A percentile compares a stretch with the other conserved stretches of the same genome.
These are phyloP conservation scores for Pollachius pollachius DNA, from an alignment of 2,113 vertebrate species.

Conservation along the genomic window DNA sequence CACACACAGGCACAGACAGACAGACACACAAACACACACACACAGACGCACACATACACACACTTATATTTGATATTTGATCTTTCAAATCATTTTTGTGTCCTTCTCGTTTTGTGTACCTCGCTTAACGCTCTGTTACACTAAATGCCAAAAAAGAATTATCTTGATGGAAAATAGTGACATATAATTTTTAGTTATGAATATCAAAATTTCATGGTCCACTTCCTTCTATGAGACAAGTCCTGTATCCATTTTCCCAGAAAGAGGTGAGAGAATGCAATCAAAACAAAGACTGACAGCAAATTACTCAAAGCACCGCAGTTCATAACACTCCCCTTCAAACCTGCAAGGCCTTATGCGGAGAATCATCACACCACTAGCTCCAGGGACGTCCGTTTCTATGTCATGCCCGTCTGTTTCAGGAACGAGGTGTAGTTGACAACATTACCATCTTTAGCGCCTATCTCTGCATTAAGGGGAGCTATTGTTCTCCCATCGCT, in stretches of 20 bases:
- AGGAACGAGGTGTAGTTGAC: no score
- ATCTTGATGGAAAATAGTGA: no score
- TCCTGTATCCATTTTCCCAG: neutral
- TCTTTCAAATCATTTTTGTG: constrained; percentile 1
- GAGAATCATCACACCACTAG: neutral
- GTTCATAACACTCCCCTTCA: constrained; percentile 22
- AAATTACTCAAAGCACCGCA: neutral
- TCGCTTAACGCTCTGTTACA: neutral
- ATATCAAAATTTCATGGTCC: neutral
- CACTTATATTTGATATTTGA: neutral
- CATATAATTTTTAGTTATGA: no score
- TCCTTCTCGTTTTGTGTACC: constrained; percentile 2
- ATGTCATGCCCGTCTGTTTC: no score
- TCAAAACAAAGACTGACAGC: constrained; percentile 30
- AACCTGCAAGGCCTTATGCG: constrained; percentile 19
- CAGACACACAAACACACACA: no score
- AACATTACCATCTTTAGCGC: no score
- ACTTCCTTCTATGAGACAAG: neutral
- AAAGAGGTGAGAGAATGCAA: constrained; percentile 22
- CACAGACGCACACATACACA: no score
- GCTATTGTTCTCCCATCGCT: no score
- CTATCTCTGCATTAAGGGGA: no score
- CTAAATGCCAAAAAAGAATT: neutral
- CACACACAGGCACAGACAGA: no score
- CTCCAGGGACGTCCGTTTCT: no score